A percentile compares a stretch with the other conserved stretches of the same genome.
phyloP scores from a whole-genome alignment of 2,113 vertebrate genomes.

The Hemibagrus wyckioides region DNA sequence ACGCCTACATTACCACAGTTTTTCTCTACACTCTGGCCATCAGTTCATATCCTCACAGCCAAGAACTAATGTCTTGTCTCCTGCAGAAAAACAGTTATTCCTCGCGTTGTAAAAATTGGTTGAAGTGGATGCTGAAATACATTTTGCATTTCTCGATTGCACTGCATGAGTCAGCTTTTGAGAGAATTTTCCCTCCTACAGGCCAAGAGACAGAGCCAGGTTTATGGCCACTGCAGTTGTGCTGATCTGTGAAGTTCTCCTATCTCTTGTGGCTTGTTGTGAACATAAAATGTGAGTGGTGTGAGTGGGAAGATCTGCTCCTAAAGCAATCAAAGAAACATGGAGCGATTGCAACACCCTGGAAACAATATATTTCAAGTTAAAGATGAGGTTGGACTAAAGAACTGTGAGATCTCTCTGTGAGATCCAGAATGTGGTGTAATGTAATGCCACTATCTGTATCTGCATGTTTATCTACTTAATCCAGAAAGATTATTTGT shows the following conservation, averaged over 20 bases:
- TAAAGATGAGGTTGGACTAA: background rate
- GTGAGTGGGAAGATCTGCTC: background rate
- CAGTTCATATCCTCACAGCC: background rate
- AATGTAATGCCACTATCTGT: background rate
- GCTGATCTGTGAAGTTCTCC: constrained; percentile 12
- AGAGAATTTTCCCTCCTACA: constrained; percentile 12
- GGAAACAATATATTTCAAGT: background rate
- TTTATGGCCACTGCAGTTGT: background rate
- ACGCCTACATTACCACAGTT: constrained; percentile 29
- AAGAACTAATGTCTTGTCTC: constrained; percentile 29
- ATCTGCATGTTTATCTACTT: background rate
- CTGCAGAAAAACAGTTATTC: background rate
- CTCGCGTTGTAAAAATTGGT: background rate
- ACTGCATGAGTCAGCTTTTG: constrained; percentile 2
- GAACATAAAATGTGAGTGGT: background rate
- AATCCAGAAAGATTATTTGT: background rate
- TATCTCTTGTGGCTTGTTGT: background rate
- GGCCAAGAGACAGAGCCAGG: background rate
- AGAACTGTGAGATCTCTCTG: background rate
- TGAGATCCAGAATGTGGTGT: background rate
- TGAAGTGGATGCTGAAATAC: background rate
- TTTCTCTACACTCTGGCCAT: constrained; percentile 2
- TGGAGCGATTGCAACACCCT: background rate
- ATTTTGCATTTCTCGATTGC: background rate
- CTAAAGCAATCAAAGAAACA: background rate